Conservation (phyloP, 2,113 vertebrate genomes). For the Sylvietta virens region DNA sequence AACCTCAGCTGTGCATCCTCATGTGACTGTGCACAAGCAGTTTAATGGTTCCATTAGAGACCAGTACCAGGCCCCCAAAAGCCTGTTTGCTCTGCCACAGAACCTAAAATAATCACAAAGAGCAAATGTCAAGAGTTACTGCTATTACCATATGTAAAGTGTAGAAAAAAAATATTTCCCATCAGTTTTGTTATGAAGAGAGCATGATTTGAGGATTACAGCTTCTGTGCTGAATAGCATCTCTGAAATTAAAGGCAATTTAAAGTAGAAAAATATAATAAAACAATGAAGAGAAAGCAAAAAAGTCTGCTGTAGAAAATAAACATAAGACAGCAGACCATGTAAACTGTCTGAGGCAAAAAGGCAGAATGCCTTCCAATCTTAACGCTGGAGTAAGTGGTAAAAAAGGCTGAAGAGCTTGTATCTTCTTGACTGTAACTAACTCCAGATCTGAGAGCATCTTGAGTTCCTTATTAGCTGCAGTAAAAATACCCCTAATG, state of each 20-base stretch:
- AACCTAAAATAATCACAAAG: not conserved
- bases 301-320: not conserved
- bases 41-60: not conserved
- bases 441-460: not conserved
- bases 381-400: fast-evolving
- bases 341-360: not conserved
- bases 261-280: not conserved
- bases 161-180: constrained; percentile 42
- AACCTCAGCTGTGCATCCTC: not conserved
- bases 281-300: not conserved
- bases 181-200: constrained; percentile 6
- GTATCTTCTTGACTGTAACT: not conserved
- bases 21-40: not conserved
- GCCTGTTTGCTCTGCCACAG: not conserved
- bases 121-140: constrained; percentile 46
- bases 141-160: constrained; percentile 44
- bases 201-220: not conserved
- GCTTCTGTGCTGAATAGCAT: not conserved
- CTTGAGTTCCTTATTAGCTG: not conserved
- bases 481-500: not conserved
- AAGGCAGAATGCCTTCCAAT: not conserved
- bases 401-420: not conserved
- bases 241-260: constrained; percentile 23
- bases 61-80: not conserved
- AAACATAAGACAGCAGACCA: not conserved